Evolutionary conservation across 2,113 vertebrate species (phyloP), one percentile per base, ranked within the genome.

Genomic region (Anolis sagrei): DNA sequence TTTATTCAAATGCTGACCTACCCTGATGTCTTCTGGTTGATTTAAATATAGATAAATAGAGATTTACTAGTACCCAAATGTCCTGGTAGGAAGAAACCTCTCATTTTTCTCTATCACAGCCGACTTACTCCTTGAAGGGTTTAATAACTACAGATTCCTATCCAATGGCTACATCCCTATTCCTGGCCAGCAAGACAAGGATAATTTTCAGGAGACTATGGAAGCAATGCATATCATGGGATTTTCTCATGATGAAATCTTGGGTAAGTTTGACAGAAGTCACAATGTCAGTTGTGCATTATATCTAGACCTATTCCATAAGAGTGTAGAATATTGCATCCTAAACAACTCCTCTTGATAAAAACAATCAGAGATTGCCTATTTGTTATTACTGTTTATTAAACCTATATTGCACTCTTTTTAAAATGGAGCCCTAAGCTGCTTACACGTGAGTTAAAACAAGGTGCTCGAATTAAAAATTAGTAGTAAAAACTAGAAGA

Each of bases 171-270:
- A 99, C 92, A 96, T 99, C 88, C 97, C 98, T 69, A 99, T 99
- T 90, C 99, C 99, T 34, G 99, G 99, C 10, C 99, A 99, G 39
- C 98, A 99, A 90, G 99, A 99, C 96, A 99, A 99, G 89, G 99
- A 99, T 70, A 99, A 99, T 92, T 99, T 99, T 78, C 98, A 99
- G 94, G 99, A 99, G 93, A 99, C 99, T 0, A 97, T 99, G 98
- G 99, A 99, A 84, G 98, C 99, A 48, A 99, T 99, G 99, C 97
- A 98, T 87, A 99, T 99, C 89, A 99, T 99, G 99, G 98, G 98
- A 81, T 99, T 99, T 94, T 96, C 97, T 6, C 98, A 99, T 0
- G 99, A 99, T 0, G 99, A 99, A 95, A 98, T 99, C 73, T 87
- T 99, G 90, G 97, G 99, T 99, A 95, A 95, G 98, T 18, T 51